Base-by-base conservation (phyloP, 2,888 invertebrate species). In the Leptinotarsa rubiginosa region DNA sequence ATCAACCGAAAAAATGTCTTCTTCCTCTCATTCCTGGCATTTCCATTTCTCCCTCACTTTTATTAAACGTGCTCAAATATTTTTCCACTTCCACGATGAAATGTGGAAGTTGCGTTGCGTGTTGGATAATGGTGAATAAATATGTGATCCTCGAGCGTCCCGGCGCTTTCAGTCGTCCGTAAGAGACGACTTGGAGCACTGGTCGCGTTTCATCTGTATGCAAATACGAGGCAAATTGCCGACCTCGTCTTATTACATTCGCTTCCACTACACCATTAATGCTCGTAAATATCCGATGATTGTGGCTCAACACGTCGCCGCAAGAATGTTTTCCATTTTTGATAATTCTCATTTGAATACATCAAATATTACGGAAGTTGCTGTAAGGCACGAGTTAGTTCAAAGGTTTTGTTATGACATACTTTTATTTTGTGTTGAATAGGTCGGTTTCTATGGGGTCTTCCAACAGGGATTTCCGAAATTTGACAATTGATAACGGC, bases 171-270 rank as follows among this genome's bases (percentile, higher is more conserved):
- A 67, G 74, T 71, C 62, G 68, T 66, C 72, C 50, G 65, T 22
- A 47, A 75, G 65, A 64, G 75, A 69, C 62, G 67, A 49, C 52
- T 69, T 50, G 74, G 59, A 64, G 72, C 65, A 52, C 50, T 69
- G 65, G 72, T 72, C 72, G 76, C 75, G 74, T 79, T 81, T 78
- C 78, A 81, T 81, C 78, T 81, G 79, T 79, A 81, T 81, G 80
- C 79, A 78, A 81, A 81, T 81, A 78, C 73, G 67, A 75, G 77
- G 77, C 78, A 79, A 81, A 81, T 81, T 79, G 78, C 77, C 65
- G 65, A 65, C 75, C 76, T 76, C 71, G 56, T 71, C 78, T 78
- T 74, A 76, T 77, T 76, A 77, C 72, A 68, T 73, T 76, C 72
- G 69, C 73, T 70, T 67, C 69, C 71, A 74, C 72, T 74, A 74